Evolutionary conservation across 2,113 vertebrate genomes (phyloP).

Genomic region (Polypterus bichir): DNA sequence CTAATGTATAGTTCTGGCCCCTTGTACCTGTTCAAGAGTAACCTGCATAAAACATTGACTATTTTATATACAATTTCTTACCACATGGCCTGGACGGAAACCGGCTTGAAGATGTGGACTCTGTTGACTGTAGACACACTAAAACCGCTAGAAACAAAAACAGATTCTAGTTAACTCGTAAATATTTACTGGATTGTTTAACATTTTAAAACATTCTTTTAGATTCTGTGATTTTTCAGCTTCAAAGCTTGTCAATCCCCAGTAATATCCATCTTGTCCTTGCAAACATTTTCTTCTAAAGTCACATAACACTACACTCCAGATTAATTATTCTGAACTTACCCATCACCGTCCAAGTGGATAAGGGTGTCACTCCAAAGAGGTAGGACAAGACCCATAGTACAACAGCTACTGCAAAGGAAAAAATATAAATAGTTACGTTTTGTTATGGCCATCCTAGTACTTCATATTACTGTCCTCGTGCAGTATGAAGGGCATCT

Average conservation of each 20-base stretch:
- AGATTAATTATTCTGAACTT: slow-evolving; percentile 30
- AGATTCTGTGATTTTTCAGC: too few species aligned
- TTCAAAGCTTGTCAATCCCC: too few species aligned
- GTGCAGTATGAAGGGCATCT: too few species aligned
- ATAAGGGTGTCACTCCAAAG: slow-evolving; percentile 96
- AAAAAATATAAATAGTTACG: slow-evolving; percentile 11
- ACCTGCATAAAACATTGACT: too few species aligned
- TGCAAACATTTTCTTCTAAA: too few species aligned
- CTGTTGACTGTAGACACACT: slow-evolving; percentile 90
- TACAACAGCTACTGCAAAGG: slow-evolving; percentile 62
- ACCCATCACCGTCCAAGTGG: slow-evolving; percentile 97
- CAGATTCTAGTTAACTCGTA: slow-evolving; percentile 23
- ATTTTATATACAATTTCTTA: slow-evolving; percentile 36
- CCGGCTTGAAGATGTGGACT: slow-evolving; percentile 93
- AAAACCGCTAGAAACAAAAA: slow-evolving; percentile 68
- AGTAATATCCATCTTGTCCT: too few species aligned
- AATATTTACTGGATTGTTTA: too few species aligned
- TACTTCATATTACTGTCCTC: too few species aligned
- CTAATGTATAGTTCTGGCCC: too few species aligned
- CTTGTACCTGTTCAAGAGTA: too few species aligned
- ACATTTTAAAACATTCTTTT: too few species aligned
- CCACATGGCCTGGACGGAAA: slow-evolving; percentile 98
- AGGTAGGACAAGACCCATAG: slow-evolving; percentile 85
- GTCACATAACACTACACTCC: too few species aligned
- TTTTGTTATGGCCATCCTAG: slow-evolving; percentile 1